Percentiles rank a stretch among this genome's conserved stretches.
These are phyloP conservation scores for Samia ricini DNA, from an alignment of 1,140 invertebrate species.

Conservation along the genomic window DNA sequence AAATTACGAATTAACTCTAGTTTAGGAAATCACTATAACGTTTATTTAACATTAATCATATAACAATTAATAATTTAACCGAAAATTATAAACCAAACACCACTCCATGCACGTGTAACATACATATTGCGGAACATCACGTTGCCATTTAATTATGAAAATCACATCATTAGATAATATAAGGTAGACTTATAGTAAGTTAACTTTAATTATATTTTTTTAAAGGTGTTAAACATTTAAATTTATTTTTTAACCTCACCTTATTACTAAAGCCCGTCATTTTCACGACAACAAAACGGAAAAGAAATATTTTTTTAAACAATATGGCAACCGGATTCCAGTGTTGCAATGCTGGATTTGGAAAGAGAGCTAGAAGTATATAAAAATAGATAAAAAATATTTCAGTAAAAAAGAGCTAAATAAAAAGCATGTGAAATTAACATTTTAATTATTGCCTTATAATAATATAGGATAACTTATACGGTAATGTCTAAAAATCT, in stretches of 20 bases:
- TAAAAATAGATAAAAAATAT: too few species aligned
- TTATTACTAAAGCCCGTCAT: constrained; percentile 83
- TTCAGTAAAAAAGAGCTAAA: too few species aligned
- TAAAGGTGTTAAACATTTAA: neutral
- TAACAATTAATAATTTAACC: neutral
- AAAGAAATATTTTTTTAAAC: constrained; percentile 73
- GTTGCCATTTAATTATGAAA: neutral
- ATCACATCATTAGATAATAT: neutral
- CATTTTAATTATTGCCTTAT: too few species aligned
- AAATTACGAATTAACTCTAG: neutral
- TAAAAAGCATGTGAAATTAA: too few species aligned
- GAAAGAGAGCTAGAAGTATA: too few species aligned
- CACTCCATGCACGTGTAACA: neutral
- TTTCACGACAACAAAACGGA: constrained; percentile 81
- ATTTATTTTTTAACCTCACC: constrained; percentile 67
- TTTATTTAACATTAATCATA: constrained; percentile 25
- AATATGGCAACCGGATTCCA: constrained; percentile 73
- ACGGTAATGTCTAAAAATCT: too few species aligned
- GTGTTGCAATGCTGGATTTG: too few species aligned
- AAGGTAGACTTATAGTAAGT: neutral
- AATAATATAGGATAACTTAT: too few species aligned
- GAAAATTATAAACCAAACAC: neutral
- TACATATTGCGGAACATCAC: neutral
- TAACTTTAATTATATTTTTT: neutral
- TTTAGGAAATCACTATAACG: neutral